These are phyloP conservation scores for Euphydryas editha DNA, from an alignment of 2,888 invertebrate species.

Conservation along the genomic window DNA sequence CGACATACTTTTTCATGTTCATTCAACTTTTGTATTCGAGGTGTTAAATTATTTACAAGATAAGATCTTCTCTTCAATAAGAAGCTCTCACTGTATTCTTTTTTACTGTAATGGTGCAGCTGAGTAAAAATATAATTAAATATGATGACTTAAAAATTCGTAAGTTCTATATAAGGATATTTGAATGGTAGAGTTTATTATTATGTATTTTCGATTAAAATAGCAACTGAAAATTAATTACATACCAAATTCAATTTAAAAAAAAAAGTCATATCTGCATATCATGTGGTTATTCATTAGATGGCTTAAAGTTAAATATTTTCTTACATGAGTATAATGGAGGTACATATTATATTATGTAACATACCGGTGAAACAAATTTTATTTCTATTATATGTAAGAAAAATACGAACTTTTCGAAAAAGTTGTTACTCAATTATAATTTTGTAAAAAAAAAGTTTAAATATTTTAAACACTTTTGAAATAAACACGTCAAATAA, in stretches of 20 bases:
- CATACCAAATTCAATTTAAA: no score
- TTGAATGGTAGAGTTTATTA: neutral
- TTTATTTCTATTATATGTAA: neutral
- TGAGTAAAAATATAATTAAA: slow-evolving; percentile 26
- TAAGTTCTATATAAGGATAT: neutral
- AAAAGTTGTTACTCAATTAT: slow-evolving; percentile 9
- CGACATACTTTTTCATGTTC: slow-evolving; percentile 51
- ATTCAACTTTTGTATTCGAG: slow-evolving; percentile 52
- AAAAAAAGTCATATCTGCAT: no score
- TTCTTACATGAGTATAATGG: no score
- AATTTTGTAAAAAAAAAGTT: neutral
- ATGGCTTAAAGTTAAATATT: no score
- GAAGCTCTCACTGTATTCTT: slow-evolving; percentile 34
- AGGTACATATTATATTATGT: no score
- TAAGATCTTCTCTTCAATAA: slow-evolving; percentile 42
- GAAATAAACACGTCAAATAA: slow-evolving; percentile 25
- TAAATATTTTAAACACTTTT: slow-evolving; percentile 25
- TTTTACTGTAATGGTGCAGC: slow-evolving; percentile 37
- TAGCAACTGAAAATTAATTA: no score
- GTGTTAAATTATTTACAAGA: slow-evolving; percentile 52
- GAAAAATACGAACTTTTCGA: neutral
- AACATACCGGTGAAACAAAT: no score
- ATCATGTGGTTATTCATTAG: no score
- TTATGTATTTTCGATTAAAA: no score
- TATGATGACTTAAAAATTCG: neutral